A percentile compares a stretch with the other conserved stretches of the same genome.
These are phyloP conservation scores for Caenorhabditis doughertyi DNA, from an alignment of 2,888 invertebrate genomes.

Conservation along the genomic window DNA sequence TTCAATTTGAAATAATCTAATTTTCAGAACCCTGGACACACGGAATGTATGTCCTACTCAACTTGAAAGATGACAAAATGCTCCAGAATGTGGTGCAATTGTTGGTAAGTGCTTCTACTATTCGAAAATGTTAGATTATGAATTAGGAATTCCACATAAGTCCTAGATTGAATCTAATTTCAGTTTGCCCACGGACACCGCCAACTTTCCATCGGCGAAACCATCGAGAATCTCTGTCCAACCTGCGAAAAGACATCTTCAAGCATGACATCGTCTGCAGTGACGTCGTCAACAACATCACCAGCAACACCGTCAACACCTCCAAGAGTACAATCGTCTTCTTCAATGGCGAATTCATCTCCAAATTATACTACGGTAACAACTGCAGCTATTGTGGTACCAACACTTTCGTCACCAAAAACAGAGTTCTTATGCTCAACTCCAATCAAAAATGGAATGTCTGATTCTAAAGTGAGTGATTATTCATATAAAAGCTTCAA, in stretches of 20 bases:
- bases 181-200: conserved; percentile 67
- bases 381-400: background rate
- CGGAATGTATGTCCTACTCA: conserved; percentile 64
- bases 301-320: conserved; percentile 20
- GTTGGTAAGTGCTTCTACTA: conserved; percentile 48
- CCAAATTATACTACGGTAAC: conserved; percentile 7
- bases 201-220: conserved; percentile 63
- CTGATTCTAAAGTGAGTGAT: conserved; percentile 5
- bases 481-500: background rate
- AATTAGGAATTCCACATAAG: no score
- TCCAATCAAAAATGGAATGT: conserved; percentile 45
- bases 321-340: background rate
- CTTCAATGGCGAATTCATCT: conserved; percentile 1
- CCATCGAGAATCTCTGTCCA: conserved; percentile 61
- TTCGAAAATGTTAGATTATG: no score
- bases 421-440: conserved; percentile 59
- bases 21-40: conserved; percentile 30
- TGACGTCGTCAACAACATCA: conserved; percentile 37
- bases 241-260: conserved; percentile 52
- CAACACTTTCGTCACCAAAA: conserved; percentile 19
- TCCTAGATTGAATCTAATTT: no score
- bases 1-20: background rate
- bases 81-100: conserved; percentile 61
- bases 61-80: conserved; percentile 64
- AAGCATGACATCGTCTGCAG: conserved; percentile 4